These are phyloP conservation scores for Drosophila melanogaster DNA, from an alignment of 1,140 invertebrate species.

Conservation along the genomic window DNA sequence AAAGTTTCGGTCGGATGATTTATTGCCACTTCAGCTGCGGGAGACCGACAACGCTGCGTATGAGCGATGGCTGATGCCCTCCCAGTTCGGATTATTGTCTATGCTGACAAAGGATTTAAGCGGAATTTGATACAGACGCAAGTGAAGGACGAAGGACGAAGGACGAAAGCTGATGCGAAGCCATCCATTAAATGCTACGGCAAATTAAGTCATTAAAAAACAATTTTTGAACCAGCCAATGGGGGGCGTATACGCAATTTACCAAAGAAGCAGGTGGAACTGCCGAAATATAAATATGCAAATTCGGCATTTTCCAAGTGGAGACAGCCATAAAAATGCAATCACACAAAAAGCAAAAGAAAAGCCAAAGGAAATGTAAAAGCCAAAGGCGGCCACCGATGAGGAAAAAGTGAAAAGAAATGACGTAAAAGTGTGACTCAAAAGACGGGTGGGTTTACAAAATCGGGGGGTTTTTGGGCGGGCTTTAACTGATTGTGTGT, in stretches of 20 bases:
- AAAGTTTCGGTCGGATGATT: constrained; percentile 75
- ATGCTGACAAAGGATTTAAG: constrained; percentile 69
- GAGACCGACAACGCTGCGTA: constrained; percentile 53
- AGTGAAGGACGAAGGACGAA: background rate
- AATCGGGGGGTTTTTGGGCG: background rate
- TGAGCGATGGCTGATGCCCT: constrained; percentile 57
- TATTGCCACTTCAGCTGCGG: constrained; percentile 58
- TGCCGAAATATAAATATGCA: constrained; percentile 63
- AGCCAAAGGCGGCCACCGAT: constrained; percentile 52
- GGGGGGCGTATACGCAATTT: constrained; percentile 58
- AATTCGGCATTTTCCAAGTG: constrained; percentile 43
- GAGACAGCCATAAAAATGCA: constrained; percentile 50
- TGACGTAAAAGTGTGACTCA: constrained; percentile 76
- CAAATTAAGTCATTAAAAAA: constrained; percentile 81
- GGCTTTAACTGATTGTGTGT: background rate
- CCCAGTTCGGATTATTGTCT: constrained; percentile 31
- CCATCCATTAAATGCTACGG: constrained; percentile 62
- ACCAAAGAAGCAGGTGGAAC: constrained; percentile 30
- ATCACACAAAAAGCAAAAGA: constrained; percentile 49
- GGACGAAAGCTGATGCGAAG: constrained; percentile 21
- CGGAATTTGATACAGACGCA: constrained; percentile 62
- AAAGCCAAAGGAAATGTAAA: constrained; percentile 44
- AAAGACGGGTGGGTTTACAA: background rate
- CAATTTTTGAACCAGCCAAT: constrained; percentile 37
- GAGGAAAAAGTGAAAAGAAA: constrained; percentile 68